Percentiles rank a stretch among this genome's conserved stretches.
phyloP scores from a whole-genome alignment of 1,140 invertebrate species.

The Drosophila kanapiae region DNA sequence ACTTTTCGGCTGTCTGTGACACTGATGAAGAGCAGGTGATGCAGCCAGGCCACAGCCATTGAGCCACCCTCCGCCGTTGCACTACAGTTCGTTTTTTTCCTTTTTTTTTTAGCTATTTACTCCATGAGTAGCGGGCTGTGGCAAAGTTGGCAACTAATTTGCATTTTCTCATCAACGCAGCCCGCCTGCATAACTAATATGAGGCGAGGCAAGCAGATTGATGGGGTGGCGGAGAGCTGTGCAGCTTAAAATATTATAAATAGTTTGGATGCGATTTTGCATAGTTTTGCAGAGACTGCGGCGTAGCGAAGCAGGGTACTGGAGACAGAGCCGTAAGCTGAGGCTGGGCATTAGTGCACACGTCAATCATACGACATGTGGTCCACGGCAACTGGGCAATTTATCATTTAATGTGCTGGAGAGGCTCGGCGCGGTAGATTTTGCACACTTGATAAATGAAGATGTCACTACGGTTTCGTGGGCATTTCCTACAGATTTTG shows the following conservation, averaged over 20 bases:
- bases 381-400: conserved; percentile 58
- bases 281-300: conserved; percentile 43
- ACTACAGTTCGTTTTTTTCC: conserved; percentile 24
- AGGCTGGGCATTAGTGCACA: conserved; percentile 64
- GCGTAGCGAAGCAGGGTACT: not conserved
- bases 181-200: conserved; percentile 78
- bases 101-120: conserved; percentile 57
- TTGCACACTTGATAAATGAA: conserved; percentile 73
- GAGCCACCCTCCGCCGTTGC: not conserved
- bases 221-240: not conserved
- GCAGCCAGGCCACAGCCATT: conserved; percentile 10
- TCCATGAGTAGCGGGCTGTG: conserved; percentile 47
- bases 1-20: conserved; percentile 75
- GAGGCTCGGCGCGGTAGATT: conserved; percentile 27
- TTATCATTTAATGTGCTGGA: conserved; percentile 66
- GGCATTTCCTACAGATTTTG: conserved; percentile 28
- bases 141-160: conserved; percentile 81
- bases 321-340: conserved; percentile 5
- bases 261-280: conserved; percentile 68
- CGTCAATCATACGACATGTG: conserved; percentile 82
- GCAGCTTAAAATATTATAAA: conserved; percentile 72
- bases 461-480: conserved; percentile 28
- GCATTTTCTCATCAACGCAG: conserved; percentile 80
- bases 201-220: conserved; percentile 28
- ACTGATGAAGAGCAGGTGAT: conserved; percentile 79